phyloP scores from a whole-genome alignment of 2,888 invertebrate species.

The Pyralis farinalis region DNA sequence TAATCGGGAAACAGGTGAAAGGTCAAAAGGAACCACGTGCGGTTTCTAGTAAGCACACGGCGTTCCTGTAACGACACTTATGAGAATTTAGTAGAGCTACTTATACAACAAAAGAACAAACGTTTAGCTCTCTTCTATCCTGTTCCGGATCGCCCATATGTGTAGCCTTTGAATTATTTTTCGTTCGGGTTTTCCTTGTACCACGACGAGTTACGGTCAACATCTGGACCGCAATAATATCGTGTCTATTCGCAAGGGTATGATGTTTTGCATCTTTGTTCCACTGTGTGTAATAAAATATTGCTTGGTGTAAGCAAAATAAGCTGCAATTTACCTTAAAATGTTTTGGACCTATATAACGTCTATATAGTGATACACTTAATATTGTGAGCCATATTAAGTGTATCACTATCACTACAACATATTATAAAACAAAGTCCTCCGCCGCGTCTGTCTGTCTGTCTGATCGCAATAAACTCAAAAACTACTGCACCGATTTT shows the following conservation, averaged over 20 bases:
- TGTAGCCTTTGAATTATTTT: conserved; percentile 11
- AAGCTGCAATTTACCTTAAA: too few relatives aligned
- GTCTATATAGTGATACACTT: too few relatives aligned
- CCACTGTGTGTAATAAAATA: not conserved
- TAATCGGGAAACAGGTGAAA: conserved; percentile 60
- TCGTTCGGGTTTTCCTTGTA: not conserved
- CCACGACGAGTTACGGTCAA: not conserved
- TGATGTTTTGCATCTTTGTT: not conserved
- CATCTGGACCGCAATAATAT: not conserved
- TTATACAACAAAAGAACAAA: conserved; percentile 25
- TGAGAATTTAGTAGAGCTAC: conserved; percentile 33
- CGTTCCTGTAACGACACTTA: conserved; percentile 30
- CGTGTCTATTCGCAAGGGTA: not conserved
- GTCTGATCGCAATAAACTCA: too few relatives aligned
- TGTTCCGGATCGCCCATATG: conserved; percentile 13
- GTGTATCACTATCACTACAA: too few relatives aligned
- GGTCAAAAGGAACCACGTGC: conserved; percentile 36
- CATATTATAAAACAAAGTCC: too few relatives aligned
- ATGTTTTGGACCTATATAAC: too few relatives aligned
- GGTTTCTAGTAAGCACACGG: conserved; percentile 38
- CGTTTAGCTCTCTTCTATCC: conserved; percentile 14
- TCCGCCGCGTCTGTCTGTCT: too few relatives aligned
- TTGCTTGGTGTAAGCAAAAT: not conserved
- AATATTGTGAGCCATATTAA: too few relatives aligned
- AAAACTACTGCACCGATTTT: too few relatives aligned